Evolutionary conservation across 2,797 vertebrate genomes (phyloP).

Genomic region (Geotrypetes seraphini): DNA sequence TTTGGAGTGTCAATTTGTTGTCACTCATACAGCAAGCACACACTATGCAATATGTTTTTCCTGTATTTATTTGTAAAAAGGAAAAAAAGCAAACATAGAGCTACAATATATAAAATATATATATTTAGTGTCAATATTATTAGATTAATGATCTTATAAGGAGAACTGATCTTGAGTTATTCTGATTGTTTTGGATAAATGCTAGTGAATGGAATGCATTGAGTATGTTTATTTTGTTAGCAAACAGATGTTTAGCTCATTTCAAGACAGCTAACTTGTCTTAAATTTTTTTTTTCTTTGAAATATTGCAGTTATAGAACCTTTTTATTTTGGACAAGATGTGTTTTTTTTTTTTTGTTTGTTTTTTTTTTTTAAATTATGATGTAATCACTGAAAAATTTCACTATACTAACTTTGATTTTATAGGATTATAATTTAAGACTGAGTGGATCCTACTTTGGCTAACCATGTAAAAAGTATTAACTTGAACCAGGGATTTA

Average conservation of each 20-base stretch:
- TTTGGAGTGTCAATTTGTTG: slow-evolving; percentile 51
- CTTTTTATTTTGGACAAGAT: too few relatives aligned
- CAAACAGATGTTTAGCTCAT: slow-evolving; percentile 55
- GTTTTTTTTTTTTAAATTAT: slow-evolving; percentile 63
- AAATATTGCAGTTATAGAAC: slow-evolving; percentile 45
- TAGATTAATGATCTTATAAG: slow-evolving; percentile 40
- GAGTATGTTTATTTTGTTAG: too few relatives aligned
- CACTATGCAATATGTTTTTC: slow-evolving; percentile 80
- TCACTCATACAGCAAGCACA: slow-evolving; percentile 62
- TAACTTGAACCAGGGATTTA: slow-evolving; percentile 58
- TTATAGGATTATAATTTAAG: slow-evolving; percentile 61
- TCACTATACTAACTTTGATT: slow-evolving; percentile 60
- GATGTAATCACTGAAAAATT: slow-evolving; percentile 51
- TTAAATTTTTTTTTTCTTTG: slow-evolving; percentile 59
- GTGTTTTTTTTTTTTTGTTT: slow-evolving; percentile 66
- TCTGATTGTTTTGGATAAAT: slow-evolving; percentile 54
- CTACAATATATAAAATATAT: slow-evolving; percentile 38
- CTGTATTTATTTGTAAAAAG: slow-evolving; percentile 78
- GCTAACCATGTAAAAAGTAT: slow-evolving; percentile 58
- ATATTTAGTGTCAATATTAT: slow-evolving; percentile 46
- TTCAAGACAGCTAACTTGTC: slow-evolving; percentile 47
- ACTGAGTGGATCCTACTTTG: slow-evolving; percentile 57
- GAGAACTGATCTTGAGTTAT: slow-evolving; percentile 38
- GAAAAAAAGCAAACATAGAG: slow-evolving; percentile 54
- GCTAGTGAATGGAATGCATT: slow-evolving; percentile 37